Conservation (phyloP, 1,140 invertebrate genomes). For the Helicoverpa zea region DNA sequence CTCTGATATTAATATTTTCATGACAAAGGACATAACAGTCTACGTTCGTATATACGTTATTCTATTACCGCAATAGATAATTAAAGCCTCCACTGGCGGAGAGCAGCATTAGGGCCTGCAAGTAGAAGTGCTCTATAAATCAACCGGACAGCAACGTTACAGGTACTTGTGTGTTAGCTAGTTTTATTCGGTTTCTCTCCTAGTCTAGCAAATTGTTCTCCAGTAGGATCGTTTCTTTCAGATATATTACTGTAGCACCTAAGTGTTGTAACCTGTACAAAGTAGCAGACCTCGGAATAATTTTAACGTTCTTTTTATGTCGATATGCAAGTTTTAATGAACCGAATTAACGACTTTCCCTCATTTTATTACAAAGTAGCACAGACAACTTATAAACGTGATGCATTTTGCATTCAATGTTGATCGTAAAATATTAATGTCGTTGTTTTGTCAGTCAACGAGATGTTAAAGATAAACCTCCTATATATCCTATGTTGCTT, state of each 20-base stretch:
- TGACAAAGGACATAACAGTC: background rate
- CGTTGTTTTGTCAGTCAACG: background rate
- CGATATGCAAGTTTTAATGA: constrained; percentile 25
- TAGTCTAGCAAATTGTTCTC: constrained; percentile 24
- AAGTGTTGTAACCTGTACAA: background rate
- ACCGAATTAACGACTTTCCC: background rate
- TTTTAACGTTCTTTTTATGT: constrained; percentile 10
- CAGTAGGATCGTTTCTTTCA: background rate
- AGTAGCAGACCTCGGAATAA: background rate
- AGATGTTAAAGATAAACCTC: background rate
- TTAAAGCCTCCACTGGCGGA: constrained; percentile 23
- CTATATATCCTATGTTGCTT: background rate
- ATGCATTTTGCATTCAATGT: too few species aligned
- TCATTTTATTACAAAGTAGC: background rate
- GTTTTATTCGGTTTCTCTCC: constrained; percentile 33
- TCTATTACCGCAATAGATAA: constrained; percentile 1
- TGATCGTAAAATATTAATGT: constrained; percentile 1
- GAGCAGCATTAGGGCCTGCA: constrained; percentile 16
- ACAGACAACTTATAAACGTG: background rate
- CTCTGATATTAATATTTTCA: too few species aligned
- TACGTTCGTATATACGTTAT: background rate
- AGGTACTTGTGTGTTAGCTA: constrained; percentile 2
- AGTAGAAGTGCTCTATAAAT: constrained; percentile 37
- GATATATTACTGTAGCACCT: constrained; percentile 24
- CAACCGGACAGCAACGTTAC: constrained; percentile 15